Percentiles rank a stretch among this genome's conserved stretches.
phyloP scores from a whole-genome alignment of 2,797 vertebrate species.

The Menidia menidia region DNA sequence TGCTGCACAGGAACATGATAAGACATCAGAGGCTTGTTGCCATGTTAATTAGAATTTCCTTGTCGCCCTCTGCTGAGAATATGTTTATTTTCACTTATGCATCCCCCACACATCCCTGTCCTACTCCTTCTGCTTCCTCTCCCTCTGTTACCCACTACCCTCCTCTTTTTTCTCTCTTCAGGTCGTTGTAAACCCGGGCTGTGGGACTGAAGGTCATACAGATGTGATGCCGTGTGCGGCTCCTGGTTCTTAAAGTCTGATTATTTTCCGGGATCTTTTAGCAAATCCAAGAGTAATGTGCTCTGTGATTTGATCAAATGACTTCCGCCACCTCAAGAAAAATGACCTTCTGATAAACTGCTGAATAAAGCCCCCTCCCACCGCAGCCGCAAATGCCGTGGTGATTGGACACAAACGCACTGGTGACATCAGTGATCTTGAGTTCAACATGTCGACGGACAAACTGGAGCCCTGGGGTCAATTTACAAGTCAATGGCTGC shows the following conservation, averaged over 20 bases:
- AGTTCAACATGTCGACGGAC: constrained; percentile 50
- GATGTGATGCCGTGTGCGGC: constrained; percentile 25
- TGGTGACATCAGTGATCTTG: constrained; percentile 49
- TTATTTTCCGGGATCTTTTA: constrained; percentile 29
- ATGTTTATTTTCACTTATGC: constrained; percentile 69
- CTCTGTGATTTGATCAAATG: constrained; percentile 33
- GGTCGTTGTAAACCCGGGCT: constrained; percentile 52
- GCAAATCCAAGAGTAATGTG: constrained; percentile 16
- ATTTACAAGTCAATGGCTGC: constrained; percentile 67
- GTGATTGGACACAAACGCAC: constrained; percentile 49
- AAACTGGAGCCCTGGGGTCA: constrained; percentile 53
- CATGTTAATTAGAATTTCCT: constrained; percentile 68
- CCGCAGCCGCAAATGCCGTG: constrained; percentile 34
- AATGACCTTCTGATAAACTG: constrained; percentile 55
- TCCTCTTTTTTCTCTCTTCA: constrained; percentile 44
- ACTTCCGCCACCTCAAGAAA: constrained; percentile 34
- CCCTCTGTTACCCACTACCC: constrained; percentile 31
- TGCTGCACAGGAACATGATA: constrained; percentile 52
- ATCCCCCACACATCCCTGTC: constrained; percentile 54
- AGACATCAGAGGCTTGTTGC: constrained; percentile 68
- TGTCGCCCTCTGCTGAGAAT: constrained; percentile 57
- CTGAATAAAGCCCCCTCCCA: constrained; percentile 32
- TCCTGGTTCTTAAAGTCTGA: constrained; percentile 16
- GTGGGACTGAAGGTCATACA: constrained; percentile 47
- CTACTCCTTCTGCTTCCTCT: constrained; percentile 40